Percentiles rank a stretch among this genome's conserved stretches.
These are phyloP conservation scores for Ctenodactylus gundi DNA, from an alignment of 2,113 vertebrate genomes.

Conservation along the genomic window DNA sequence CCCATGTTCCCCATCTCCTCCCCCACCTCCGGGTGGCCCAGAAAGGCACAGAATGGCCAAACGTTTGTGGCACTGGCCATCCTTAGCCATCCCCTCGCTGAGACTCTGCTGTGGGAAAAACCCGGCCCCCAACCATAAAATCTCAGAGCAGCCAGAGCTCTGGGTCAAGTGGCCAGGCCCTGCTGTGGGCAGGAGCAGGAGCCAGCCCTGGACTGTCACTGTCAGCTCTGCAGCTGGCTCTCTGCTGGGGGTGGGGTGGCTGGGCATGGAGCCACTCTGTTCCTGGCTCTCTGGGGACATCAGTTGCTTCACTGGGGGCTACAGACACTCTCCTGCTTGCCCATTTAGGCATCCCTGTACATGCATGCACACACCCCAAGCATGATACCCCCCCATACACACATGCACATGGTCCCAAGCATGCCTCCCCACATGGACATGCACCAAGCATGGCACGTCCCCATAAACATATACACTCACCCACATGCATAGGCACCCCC, in stretches of 20 bases:
- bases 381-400: too few species aligned
- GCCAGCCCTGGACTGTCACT: not conserved
- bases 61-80: slow-evolving; percentile 33
- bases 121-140: slow-evolving; percentile 47
- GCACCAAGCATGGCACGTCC: too few species aligned
- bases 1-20: not conserved
- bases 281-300: not conserved
- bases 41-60: slow-evolving; percentile 39
- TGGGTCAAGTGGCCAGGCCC: slow-evolving; percentile 22
- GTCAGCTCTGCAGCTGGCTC: slow-evolving; percentile 50
- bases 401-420: too few species aligned
- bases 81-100: not conserved
- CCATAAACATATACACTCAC: too few species aligned
- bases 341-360: too few species aligned
- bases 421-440: too few species aligned
- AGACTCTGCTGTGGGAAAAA: slow-evolving; percentile 59
- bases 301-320: not conserved
- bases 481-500: too few species aligned
- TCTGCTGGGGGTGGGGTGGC: not conserved
- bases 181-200: not conserved
- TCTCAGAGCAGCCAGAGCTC: not conserved
- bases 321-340: fast-evolving
- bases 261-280: not conserved
- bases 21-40: not conserved
- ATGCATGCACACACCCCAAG: not conserved